phyloP scores from a whole-genome alignment of 2,888 invertebrate genomes.

The Lasioglossum malachurum region DNA sequence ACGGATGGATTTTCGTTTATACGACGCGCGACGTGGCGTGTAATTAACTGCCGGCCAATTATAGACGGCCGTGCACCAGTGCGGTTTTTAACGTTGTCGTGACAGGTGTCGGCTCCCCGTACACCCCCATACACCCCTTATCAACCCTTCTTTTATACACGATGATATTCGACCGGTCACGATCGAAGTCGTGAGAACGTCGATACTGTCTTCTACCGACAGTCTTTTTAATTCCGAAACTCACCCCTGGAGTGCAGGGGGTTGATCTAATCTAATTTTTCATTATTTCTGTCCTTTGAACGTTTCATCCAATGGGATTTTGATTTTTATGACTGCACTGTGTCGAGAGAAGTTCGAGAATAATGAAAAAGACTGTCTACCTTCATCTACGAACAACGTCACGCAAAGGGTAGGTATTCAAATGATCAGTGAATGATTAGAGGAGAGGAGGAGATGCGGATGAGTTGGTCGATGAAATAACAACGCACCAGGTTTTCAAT shows the following conservation, averaged over 20 bases:
- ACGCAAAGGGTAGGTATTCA: neutral
- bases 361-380: neutral
- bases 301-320: neutral
- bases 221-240: neutral
- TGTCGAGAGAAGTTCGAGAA: too few species aligned
- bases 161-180: neutral
- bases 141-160: neutral
- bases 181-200: conserved; percentile 6
- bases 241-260: neutral
- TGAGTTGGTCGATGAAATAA: neutral
- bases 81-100: conserved; percentile 43
- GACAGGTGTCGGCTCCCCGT: conserved; percentile 14
- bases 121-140: neutral
- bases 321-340: neutral
- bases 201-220: neutral
- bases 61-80: conserved; percentile 30
- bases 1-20: conserved; percentile 66
- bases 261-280: neutral
- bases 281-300: neutral
- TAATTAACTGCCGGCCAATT: conserved; percentile 65
- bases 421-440: neutral
- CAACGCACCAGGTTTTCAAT: conserved; percentile 20
- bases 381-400: neutral
- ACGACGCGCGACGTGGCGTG: conserved; percentile 57
- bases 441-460: neutral